Evolutionary conservation across 1,140 invertebrate species (phyloP).

Genomic region (Telenomus remus): DNA sequence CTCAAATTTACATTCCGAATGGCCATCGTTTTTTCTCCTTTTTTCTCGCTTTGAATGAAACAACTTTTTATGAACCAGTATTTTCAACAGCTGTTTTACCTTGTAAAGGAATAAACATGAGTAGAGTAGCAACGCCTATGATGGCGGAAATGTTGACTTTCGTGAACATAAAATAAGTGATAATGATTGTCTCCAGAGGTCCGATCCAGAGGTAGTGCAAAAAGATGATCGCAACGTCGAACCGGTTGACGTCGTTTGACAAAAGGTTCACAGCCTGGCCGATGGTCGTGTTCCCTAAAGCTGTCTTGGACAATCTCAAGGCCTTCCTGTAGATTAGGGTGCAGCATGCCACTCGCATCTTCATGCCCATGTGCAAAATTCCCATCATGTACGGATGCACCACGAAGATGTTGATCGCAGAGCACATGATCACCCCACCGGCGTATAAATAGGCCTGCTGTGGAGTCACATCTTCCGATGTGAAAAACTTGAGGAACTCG

Average conservation of each 20-base stretch:
- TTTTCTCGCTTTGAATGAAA: no score
- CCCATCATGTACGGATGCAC: constrained; percentile 88
- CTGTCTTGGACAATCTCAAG: constrained; percentile 78
- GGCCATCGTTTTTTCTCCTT: no score
- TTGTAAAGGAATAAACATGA: constrained; percentile 90
- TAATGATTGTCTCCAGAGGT: constrained; percentile 84
- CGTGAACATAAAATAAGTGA: constrained; percentile 85
- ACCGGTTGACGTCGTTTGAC: constrained; percentile 88
- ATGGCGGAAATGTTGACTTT: constrained; percentile 84
- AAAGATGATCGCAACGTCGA: constrained; percentile 81
- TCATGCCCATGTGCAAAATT: constrained; percentile 83
- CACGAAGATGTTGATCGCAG: constrained; percentile 79
- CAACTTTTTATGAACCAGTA: no score
- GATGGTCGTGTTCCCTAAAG: constrained; percentile 85
- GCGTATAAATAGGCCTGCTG: constrained; percentile 82
- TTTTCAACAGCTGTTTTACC: constrained; percentile 67
- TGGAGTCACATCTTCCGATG: constrained; percentile 67
- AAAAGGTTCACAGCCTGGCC: constrained; percentile 92
- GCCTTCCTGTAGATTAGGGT: constrained; percentile 89
- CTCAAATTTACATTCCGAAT: no score
- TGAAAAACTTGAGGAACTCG: constrained; percentile 80
- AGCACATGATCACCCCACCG: constrained; percentile 81
- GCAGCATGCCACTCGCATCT: constrained; percentile 85
- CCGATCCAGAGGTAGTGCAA: constrained; percentile 83
- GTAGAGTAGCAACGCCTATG: constrained; percentile 85